Evolutionary conservation across 2,113 vertebrate genomes (phyloP), one percentile per base, ranked within the genome.

Genomic region (Alces alces): DNA sequence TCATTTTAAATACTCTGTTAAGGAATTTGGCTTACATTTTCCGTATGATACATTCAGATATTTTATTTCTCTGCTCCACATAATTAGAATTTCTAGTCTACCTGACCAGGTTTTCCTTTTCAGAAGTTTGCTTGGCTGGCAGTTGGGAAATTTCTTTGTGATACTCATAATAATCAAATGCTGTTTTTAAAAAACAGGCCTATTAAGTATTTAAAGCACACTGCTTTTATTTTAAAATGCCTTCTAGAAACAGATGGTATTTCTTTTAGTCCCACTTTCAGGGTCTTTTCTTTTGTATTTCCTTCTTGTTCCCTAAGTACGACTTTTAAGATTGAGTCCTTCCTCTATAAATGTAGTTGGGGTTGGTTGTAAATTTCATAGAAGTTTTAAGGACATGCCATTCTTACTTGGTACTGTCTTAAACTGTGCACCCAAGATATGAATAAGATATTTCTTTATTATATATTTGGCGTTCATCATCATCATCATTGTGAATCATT

Each of bases 281-380:
- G 86, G 76, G 25, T 28, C 92, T 96, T 93, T 89, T 55, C 19
- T 84, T 95, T 79, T 91, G 11, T 92, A 36, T 85, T 98, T 97
- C 45, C n/a, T 91, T 95, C 45, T 89, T 50, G 89, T 57, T 60
- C 45, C 60, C 36, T 95, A 83, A 91, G 88, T 80, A 61, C 15
- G 60, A 30, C 50, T 50, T 89, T 76, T 66, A 50, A 60, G 64
- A 50, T 83, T 43, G 82, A 96, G 55, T 91, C 45, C 89, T 95
- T 94, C 54, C 55, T 94, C 57, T 93, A 1, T 84, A 54, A 91
- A 79, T 55, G 55, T 33, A 64, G 30, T 70, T 73, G 88, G 50
- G 36, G 30, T 21, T 97, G 70, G 50, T 79, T 93, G n/a, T 98
- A 89, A 94, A 64, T 91, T 91, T 93, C 91, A 92, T 55, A 61